Evolutionary conservation across 2,888 invertebrate species (phyloP), one percentile per base, ranked within the genome.

Genomic region (Oligia fasciuncula): DNA sequence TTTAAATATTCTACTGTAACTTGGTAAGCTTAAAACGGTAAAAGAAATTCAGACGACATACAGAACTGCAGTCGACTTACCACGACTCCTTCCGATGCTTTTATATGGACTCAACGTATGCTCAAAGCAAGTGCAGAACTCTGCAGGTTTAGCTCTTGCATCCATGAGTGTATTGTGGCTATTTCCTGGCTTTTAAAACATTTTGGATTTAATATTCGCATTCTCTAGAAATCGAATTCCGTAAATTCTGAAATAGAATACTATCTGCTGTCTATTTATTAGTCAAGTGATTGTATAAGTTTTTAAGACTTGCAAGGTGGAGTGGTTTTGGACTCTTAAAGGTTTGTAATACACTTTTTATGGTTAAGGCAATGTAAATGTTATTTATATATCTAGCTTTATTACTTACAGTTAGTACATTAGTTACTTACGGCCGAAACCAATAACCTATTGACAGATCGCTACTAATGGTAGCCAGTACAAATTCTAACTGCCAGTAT

Each of bases 71-170:
- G 17, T 40, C 19, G 46, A 57, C 0, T 46, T 77, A 23, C n/a
- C 46, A n/a, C 35, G 54, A 66, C 35, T 76, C 2, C 19, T 60
- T 60, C n/a, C 49, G 49, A 40, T 62, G 60, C 57, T 76, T 76
- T 49, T 49, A 76, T 4, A 62, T 13, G 75, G 6, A 23, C 75
- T 77, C 43, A 6, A 23, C 29, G 29, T 35, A n/a, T 77, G 13
- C 23, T 67, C 68, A 77, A 77, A 77, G 77, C 17, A 57, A 77
- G 68, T 67, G 54, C 54, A n/a, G 13, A 0, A 19, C 29, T 51
- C 29, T 43, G 77, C 23, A 62, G 11, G 17, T 4, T 76, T 63
- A 62, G 40, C 29, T 76, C 62, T 17, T 62, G 62, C 76, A 62
- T 51, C 19, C 49, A 51, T 19, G 62, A 76, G 17, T 8, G 6